phyloP scores from a whole-genome alignment of 2,888 invertebrate genomes.

The Rhyacophila evoluta region DNA sequence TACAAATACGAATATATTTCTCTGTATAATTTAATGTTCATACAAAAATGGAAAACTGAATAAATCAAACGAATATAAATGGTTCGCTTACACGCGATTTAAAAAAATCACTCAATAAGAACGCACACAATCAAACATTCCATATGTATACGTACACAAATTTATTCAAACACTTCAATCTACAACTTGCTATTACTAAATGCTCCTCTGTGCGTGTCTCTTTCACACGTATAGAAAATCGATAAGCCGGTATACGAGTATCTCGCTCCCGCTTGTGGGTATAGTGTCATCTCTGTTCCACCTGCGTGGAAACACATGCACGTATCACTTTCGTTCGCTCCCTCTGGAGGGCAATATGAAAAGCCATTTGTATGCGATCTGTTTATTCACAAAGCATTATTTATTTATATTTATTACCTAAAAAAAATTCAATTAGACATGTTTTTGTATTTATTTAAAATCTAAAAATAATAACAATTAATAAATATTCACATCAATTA shows the following conservation, averaged over 20 bases:
- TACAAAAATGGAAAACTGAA: background rate
- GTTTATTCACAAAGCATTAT: constrained; percentile 22
- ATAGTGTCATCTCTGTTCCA: background rate
- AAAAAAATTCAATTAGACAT: background rate
- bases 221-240: constrained; percentile 40
- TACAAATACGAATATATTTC: too few species aligned
- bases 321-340: background rate
- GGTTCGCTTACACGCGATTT: background rate
- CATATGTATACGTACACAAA: background rate
- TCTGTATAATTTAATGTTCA: background rate
- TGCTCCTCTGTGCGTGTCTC: constrained; percentile 31
- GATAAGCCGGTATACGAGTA: constrained; percentile 38
- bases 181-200: constrained; percentile 19
- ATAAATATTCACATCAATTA: too few species aligned
- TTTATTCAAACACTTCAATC: constrained; percentile 22
- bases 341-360: constrained; percentile 19
- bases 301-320: background rate
- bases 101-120: constrained; percentile 20
- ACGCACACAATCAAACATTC: background rate
- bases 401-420: constrained; percentile 14
- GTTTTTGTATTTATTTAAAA: too few species aligned
- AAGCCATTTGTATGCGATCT: constrained; percentile 12
- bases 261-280: background rate
- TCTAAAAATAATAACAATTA: too few species aligned
- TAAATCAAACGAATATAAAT: background rate